Base-by-base conservation (phyloP, 1,140 invertebrate genomes). In the Pantala flavescens region DNA sequence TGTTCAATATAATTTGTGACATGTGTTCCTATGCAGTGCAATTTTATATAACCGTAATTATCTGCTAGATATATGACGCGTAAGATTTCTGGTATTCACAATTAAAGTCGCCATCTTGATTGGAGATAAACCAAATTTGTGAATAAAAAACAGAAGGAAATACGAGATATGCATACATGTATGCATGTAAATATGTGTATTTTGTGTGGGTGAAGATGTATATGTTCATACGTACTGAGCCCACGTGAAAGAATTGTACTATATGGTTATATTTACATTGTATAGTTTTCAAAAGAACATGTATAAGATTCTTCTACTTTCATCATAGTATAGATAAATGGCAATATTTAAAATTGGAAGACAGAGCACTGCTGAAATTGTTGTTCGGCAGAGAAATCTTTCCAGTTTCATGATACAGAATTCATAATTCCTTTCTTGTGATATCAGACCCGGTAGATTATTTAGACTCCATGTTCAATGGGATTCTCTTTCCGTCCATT, bases 1-100 rank as follows among this genome's bases (percentile, higher is more conserved):
- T 63, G 49, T 63, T 63, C 49, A 63, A 21, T 63, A 21, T 63
- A 7, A 63, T 21, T 63, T 63, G 49, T 63, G 49, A 63, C 49
- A 63, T 63, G 49, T 63, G 49, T 63, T 63, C 49, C 49, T 63
- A 63, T 63, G 16, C 49, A 63, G 49, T 63, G 49, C 49, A 63
- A 63, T 63, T 63, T 63, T 63, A 21, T 63, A 36, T 36, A 36
- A 36, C 49, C n/a, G 49, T 63, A 63, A 63, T 63, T 63, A 63
- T 19, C 49, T 63, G 49, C 49, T 63, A 63, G 49, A 19, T 19
- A 63, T 19, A 19, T 63, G 49, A 63, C n/a, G 16, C 5, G 49
- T 19, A 63, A 21, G 14, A 63, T 63, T 63, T 63, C 49, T 21
- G 14, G 49, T 63, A 63, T 21, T 63, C n/a, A 19, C n/a, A 63